phyloP scores from a whole-genome alignment of 2,888 invertebrate species.

The Dynastes grantii region DNA sequence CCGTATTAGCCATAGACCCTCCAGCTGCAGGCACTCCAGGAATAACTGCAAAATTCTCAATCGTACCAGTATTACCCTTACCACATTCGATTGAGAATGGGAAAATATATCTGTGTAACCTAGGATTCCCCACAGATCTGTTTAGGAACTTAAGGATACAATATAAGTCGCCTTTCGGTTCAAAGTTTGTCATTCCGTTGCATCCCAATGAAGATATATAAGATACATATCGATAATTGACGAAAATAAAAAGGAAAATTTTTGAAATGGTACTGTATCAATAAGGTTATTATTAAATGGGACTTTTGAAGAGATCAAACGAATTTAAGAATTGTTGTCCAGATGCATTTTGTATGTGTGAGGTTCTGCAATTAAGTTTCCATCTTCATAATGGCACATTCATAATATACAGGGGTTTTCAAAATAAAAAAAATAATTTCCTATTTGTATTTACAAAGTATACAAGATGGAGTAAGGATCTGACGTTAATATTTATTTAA shows the following conservation, averaged over 20 bases:
- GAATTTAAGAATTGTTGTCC: too few species aligned
- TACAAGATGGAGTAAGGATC: too few species aligned
- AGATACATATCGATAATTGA: constrained; percentile 15
- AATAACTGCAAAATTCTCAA: constrained; percentile 77
- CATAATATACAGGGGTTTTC: too few species aligned
- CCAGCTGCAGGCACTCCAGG: constrained; percentile 79
- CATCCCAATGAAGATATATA: constrained; percentile 69
- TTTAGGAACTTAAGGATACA: constrained; percentile 83
- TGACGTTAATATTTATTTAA: too few species aligned
- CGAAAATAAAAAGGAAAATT: background rate
- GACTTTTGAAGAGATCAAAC: too few species aligned
- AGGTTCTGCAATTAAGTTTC: too few species aligned
- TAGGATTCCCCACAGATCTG: constrained; percentile 85
- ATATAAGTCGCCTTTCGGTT: constrained; percentile 89
- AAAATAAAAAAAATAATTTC: too few species aligned
- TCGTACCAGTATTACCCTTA: constrained; percentile 82
- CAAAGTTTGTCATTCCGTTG: constrained; percentile 86
- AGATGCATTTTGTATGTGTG: too few species aligned
- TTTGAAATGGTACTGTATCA: too few species aligned
- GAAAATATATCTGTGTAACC: constrained; percentile 88
- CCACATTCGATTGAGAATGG: constrained; percentile 77
- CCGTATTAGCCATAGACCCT: constrained; percentile 84
- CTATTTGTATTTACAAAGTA: too few species aligned
- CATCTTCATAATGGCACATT: too few species aligned
- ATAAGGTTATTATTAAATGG: too few species aligned